phyloP scores from a whole-genome alignment of 2,888 invertebrate genomes.

The Actias luna region DNA sequence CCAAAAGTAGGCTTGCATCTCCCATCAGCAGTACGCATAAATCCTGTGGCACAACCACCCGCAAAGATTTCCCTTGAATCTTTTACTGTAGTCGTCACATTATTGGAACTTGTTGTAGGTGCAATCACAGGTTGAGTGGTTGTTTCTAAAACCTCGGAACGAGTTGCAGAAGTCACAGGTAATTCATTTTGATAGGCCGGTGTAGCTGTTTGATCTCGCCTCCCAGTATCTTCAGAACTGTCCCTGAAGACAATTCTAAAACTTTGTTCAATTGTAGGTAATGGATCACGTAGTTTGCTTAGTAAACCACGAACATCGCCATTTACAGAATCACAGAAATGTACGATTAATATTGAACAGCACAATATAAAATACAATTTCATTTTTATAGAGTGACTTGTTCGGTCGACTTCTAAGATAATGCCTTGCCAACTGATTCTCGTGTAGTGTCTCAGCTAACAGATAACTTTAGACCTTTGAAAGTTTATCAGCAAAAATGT shows the following conservation, averaged over 20 bases:
- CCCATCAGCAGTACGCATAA: slow-evolving; percentile 56
- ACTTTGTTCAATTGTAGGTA: slow-evolving; percentile 39
- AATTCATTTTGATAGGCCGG: not conserved
- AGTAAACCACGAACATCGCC: slow-evolving; percentile 44
- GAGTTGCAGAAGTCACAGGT: slow-evolving; percentile 3
- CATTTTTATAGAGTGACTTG: slow-evolving; percentile 37
- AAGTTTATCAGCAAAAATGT: slow-evolving; percentile 32
- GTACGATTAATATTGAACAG: slow-evolving; percentile 36
- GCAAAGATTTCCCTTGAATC: slow-evolving; percentile 58
- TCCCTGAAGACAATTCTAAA: slow-evolving; percentile 31
- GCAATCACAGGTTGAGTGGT: slow-evolving; percentile 23
- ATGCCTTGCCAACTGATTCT: slow-evolving; percentile 38
- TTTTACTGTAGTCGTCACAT: slow-evolving; percentile 31
- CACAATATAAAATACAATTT: slow-evolving; percentile 40
- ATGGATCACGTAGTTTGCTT: slow-evolving; percentile 36
- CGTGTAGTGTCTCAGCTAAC: slow-evolving; percentile 23
- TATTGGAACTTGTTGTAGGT: slow-evolving; percentile 23
- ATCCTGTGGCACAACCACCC: slow-evolving; percentile 57
- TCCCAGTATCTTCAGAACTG: slow-evolving; percentile 29
- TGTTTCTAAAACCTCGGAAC: slow-evolving; percentile 18
- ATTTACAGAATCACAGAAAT: slow-evolving; percentile 32
- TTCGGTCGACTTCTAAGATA: slow-evolving; percentile 29
- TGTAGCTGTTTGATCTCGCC: not conserved
- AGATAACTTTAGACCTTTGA: slow-evolving; percentile 49
- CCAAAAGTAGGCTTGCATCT: slow-evolving; percentile 56